Conservation (phyloP, 2,113 vertebrate genomes). For the Gila orcuttii region DNA sequence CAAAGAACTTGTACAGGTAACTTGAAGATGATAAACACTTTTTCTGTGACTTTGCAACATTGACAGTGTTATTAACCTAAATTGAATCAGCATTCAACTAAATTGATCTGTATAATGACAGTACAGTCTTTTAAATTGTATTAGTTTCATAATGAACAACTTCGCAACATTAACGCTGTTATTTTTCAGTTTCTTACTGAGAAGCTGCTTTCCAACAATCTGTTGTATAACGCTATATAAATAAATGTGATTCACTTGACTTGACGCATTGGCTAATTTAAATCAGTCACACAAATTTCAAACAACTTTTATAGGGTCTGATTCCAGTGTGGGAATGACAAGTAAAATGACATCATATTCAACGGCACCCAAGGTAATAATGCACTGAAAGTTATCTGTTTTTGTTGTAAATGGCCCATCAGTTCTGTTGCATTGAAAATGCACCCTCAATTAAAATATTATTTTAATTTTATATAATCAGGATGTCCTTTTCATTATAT, state of each 20-base stretch:
- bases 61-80: too few species aligned
- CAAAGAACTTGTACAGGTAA: background rate
- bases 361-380: constrained; percentile 61
- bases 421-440: background rate
- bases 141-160: too few species aligned
- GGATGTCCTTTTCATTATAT: background rate
- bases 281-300: background rate
- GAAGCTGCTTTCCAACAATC: too few species aligned
- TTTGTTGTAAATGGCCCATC: background rate
- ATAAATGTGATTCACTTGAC: background rate
- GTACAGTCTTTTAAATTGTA: background rate
- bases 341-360: constrained; percentile 53
- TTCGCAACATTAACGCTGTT: too few species aligned
- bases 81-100: too few species aligned
- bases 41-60: background rate
- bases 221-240: too few species aligned
- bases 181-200: background rate
- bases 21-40: background rate
- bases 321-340: constrained; percentile 50
- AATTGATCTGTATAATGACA: too few species aligned
- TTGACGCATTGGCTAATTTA: background rate
- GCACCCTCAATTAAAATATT: background rate
- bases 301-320: constrained; percentile 56
- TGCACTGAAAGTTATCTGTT: background rate
- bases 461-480: too few species aligned